Conservation (phyloP, 2,888 invertebrate genomes). For the Hermodice carunculata region DNA sequence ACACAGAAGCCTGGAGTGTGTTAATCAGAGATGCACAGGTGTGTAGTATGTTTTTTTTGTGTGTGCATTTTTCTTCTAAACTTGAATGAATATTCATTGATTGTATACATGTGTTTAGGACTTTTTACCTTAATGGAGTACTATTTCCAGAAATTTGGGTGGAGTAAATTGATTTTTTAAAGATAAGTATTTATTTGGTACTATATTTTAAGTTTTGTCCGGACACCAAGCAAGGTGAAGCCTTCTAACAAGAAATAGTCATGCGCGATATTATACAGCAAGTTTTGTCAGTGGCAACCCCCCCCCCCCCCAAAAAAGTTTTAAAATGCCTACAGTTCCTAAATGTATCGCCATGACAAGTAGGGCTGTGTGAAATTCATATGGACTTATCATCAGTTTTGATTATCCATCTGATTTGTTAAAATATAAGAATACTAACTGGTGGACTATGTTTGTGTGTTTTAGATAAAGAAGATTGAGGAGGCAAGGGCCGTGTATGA, state of each 20-base stretch:
- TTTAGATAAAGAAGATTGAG: constrained; percentile 74
- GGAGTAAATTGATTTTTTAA: too few species aligned
- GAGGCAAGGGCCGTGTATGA: constrained; percentile 95
- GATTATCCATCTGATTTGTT: too few species aligned
- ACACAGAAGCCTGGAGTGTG: constrained; percentile 98
- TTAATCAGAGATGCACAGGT: constrained; percentile 92
- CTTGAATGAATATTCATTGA: background rate
- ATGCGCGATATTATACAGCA: too few species aligned
- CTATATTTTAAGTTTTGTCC: too few species aligned
- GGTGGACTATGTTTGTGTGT: constrained; percentile 17
- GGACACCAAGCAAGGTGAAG: too few species aligned
- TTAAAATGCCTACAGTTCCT: background rate
- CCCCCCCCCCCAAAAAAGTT: too few species aligned
- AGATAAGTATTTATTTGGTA: too few species aligned
- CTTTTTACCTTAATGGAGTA: too few species aligned
- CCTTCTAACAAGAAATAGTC: too few species aligned
- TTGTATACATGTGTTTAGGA: background rate
- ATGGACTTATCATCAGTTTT: too few species aligned
- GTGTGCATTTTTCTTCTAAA: background rate
- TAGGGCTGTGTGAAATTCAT: background rate
- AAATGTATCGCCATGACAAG: background rate
- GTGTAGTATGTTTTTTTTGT: constrained; percentile 1
- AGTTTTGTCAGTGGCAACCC: too few species aligned
- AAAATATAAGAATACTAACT: background rate
- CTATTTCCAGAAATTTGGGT: too few species aligned